A percentile compares a stretch with the other conserved stretches of the same genome.
Conservation (phyloP, 2,113 vertebrate genomes). For the Colaptes auratus region DNA sequence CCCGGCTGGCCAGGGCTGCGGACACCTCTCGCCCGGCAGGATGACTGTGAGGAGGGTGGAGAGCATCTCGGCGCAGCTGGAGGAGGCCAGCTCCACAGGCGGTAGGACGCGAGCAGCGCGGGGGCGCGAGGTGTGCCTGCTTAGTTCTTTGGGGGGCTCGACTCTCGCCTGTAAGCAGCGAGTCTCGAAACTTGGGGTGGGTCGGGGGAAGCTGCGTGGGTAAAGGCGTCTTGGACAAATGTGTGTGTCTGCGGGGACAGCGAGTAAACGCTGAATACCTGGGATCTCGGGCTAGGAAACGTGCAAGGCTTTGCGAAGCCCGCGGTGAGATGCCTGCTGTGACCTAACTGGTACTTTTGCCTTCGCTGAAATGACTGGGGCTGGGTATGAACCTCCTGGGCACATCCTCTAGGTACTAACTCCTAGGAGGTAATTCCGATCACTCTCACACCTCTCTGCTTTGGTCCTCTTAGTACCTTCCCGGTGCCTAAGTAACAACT, state of each 20-base stretch:
- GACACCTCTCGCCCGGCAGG: neutral
- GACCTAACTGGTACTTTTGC: conserved; percentile 75
- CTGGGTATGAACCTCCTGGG: neutral
- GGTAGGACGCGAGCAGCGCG: conserved; percentile 79
- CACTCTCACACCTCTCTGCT: neutral
- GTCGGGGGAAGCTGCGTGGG: neutral
- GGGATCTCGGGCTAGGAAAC: neutral
- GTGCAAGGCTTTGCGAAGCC: neutral
- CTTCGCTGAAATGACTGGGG: conserved; percentile 70
- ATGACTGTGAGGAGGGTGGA: conserved; percentile 85
- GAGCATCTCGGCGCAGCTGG: conserved; percentile 86
- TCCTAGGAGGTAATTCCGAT: neutral
- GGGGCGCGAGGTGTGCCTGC: neutral
- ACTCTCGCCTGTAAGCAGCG: neutral
- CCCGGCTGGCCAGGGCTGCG: neutral
- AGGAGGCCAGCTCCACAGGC: conserved; percentile 83
- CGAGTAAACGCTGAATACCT: neutral
- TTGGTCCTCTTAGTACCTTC: neutral
- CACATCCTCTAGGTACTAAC: neutral
- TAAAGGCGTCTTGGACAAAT: neutral
- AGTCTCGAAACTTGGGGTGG: neutral
- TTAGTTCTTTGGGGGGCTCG: neutral
- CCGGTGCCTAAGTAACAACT: neutral
- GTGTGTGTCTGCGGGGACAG: neutral
- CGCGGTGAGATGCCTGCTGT: neutral